Evolutionary conservation across 2,888 invertebrate genomes (phyloP).

Genomic region (Erebia palarica): DNA sequence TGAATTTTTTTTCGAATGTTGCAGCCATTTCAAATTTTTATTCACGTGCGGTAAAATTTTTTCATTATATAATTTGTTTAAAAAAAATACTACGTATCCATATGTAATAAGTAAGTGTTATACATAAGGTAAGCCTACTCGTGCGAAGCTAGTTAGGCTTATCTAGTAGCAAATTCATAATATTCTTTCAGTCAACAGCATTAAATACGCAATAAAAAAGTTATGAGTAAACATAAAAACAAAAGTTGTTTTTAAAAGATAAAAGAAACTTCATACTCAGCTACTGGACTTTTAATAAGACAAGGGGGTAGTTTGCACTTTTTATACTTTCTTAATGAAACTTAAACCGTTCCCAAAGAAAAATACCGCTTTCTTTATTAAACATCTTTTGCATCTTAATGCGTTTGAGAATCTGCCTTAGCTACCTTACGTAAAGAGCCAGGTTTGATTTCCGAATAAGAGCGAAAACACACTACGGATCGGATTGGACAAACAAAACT

Average conservation of each 20-base stretch:
- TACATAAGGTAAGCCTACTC: too few relatives aligned
- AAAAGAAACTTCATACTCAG: slow-evolving; percentile 34
- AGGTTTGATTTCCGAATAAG: neutral
- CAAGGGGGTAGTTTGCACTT: slow-evolving; percentile 33
- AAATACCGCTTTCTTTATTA: slow-evolving; percentile 12
- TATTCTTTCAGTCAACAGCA: neutral
- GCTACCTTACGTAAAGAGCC: neutral
- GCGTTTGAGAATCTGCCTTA: neutral
- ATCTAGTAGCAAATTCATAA: neutral
- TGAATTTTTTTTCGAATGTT: neutral
- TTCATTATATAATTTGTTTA: neutral
- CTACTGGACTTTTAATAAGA: slow-evolving; percentile 34
- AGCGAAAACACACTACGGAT: too few relatives aligned
- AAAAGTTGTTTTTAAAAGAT: slow-evolving; percentile 32
- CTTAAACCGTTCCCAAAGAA: slow-evolving; percentile 24
- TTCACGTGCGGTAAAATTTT: neutral
- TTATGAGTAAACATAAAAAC: slow-evolving; percentile 16
- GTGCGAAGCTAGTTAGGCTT: neutral
- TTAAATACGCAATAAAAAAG: slow-evolving; percentile 9
- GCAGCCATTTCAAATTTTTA: neutral
- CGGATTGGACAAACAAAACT: too few relatives aligned
- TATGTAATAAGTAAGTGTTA: too few relatives aligned
- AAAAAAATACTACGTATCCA: too few relatives aligned
- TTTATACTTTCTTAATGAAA: slow-evolving; percentile 37
- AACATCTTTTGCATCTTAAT: slow-evolving; percentile 9